These are phyloP conservation scores for Dexiosoma caninum DNA, from an alignment of 2,888 invertebrate species.

Conservation along the genomic window DNA sequence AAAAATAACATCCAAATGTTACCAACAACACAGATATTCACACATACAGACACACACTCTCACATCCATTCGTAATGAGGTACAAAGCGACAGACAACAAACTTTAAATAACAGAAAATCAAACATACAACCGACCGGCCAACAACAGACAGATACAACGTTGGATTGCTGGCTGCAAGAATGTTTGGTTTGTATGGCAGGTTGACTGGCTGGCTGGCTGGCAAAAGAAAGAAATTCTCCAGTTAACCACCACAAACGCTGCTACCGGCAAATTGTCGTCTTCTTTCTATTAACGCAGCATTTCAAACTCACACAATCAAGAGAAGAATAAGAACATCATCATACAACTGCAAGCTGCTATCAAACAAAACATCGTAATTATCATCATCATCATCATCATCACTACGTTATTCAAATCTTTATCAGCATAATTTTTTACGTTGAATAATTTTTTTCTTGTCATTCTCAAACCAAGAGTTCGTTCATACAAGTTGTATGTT, in stretches of 20 bases:
- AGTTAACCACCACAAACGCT: constrained; percentile 39
- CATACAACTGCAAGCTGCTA: constrained; percentile 24
- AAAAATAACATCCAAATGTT: constrained; percentile 47
- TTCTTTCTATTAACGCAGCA: constrained; percentile 13
- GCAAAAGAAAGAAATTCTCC: constrained; percentile 55
- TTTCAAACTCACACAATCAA: constrained; percentile 21
- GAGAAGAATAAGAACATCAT: constrained; percentile 35
- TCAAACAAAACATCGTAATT: neutral
- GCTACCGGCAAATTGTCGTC: constrained; percentile 13
- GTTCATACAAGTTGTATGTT: constrained; percentile 18
- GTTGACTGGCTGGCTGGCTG: constrained; percentile 4
- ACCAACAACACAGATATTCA: constrained; percentile 5
- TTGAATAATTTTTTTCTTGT: neutral
- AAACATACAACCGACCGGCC: constrained; percentile 24
- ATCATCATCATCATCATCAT: neutral
- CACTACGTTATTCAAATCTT: neutral
- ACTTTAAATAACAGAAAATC: constrained; percentile 46
- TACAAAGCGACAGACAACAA: constrained; percentile 15
- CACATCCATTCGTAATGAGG: no score
- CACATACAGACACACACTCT: neutral
- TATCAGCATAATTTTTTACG: neutral
- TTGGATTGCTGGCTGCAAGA: neutral
- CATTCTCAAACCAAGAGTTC: constrained; percentile 6
- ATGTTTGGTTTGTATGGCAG: neutral
- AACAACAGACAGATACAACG: constrained; percentile 44